Base-by-base conservation (phyloP, 2,888 invertebrate genomes). In the Volucella zonaria region DNA sequence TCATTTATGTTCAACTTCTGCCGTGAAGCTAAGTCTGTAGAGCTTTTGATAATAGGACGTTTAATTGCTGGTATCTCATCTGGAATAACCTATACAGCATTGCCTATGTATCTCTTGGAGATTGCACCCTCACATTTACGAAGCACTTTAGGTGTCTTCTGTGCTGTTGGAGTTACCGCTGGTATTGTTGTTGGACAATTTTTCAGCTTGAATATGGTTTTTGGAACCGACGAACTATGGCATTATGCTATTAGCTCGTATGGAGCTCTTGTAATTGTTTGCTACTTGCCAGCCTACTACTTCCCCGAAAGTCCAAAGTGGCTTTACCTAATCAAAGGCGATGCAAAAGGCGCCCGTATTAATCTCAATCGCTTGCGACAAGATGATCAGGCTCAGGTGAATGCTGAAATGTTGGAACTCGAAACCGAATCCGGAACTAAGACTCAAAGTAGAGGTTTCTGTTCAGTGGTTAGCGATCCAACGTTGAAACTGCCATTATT, bases 241-340 rank as follows among this genome's bases (percentile, higher is more conserved):
- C 95, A 95, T 11, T 93, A 94, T 88, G 93, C 97, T 59, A 91
- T 98, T 18, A 95, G 95, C 85, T 93, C 95, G 87, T 95, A 94
- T 87, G 93, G 94, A 23, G 88, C 97, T 47, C 94, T 96, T 87
- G 93, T 95, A 82, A 89, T 95, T 70, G 88, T 95, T 10, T 94
- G 95, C 52, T 88, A 94, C 43, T 88, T 95, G 67, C 92, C 94
- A n/a, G 90, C 96, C 56, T 93, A 93, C 12, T 92, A 94, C 87
- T 93, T 97, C 89, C 97, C 97, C 0, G 98, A 98, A 91, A 97
- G 97, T 90, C 98, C 98, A 0, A 96, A 97, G 89, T 97, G 95
- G 92, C 93, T 97, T 66, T 95, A 93, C 87, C 93, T 96, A 68
- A 93, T 95, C 71, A 94, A 93, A 89, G 93, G 93, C 67, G 92